These are phyloP conservation scores for Crocallis elinguaria DNA, from an alignment of 2,888 invertebrate species.

Conservation along the genomic window DNA sequence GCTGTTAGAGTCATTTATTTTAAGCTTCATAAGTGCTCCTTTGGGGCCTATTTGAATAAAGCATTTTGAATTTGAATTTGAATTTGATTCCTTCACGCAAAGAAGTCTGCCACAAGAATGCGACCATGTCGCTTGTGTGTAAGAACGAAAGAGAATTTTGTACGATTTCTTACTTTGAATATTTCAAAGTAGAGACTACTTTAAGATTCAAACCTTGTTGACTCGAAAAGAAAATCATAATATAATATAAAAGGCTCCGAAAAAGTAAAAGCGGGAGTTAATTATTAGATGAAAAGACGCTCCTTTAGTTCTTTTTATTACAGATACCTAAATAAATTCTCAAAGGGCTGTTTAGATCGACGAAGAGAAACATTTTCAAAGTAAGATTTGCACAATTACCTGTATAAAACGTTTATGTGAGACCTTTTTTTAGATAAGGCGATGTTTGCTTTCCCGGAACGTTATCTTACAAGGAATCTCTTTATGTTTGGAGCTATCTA, in stretches of 20 bases:
- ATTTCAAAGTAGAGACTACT: too few species aligned
- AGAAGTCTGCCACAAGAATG: too few species aligned
- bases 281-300: neutral
- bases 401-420: constrained; percentile 21
- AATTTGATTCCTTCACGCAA: too few species aligned
- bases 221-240: neutral
- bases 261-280: too few species aligned
- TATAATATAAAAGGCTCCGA: neutral
- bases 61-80: too few species aligned
- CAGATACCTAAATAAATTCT: neutral
- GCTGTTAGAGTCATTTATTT: too few species aligned
- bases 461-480: constrained; percentile 20
- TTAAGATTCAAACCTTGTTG: too few species aligned
- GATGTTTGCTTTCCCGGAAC: constrained; percentile 11
- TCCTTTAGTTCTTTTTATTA: neutral
- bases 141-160: too few species aligned
- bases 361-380: constrained; percentile 11
- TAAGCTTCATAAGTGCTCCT: too few species aligned
- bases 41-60: too few species aligned
- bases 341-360: neutral
- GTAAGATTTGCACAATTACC: constrained; percentile 14
- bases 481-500: constrained; percentile 20
- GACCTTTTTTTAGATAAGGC: constrained; percentile 18
- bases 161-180: too few species aligned
- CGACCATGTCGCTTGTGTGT: too few species aligned